A percentile compares a stretch with the other conserved stretches of the same genome.
Conservation (phyloP, 2,888 invertebrate genomes). For the Branchipolynoe longqiensis region DNA sequence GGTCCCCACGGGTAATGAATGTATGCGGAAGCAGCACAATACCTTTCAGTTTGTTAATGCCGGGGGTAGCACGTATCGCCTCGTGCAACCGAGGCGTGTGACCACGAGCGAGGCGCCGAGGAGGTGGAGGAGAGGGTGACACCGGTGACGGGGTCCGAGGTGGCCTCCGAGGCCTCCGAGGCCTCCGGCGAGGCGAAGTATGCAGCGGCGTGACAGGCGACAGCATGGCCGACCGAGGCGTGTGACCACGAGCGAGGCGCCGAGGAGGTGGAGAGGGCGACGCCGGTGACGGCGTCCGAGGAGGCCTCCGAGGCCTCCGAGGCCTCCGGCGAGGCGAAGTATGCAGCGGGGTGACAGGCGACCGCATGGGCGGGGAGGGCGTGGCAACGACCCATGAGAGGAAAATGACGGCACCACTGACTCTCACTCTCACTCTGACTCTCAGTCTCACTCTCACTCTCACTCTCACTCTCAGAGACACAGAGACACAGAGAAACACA, state of each 20-base stretch:
- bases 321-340: background rate
- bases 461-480: too few relatives aligned
- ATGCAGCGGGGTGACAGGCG: background rate
- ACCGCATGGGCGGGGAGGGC: background rate
- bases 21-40: too few relatives aligned
- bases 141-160: too few relatives aligned
- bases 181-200: background rate
- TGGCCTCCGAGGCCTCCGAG: background rate
- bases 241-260: background rate
- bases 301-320: background rate
- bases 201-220: background rate
- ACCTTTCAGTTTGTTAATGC: too few relatives aligned
- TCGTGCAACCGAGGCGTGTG: conserved; percentile 43
- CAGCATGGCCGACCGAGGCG: background rate
- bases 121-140: conserved; percentile 4
- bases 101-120: conserved; percentile 30
- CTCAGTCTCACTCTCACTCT: too few relatives aligned
- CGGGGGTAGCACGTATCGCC: background rate
- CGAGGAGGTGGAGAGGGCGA: background rate
- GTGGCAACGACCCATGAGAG: too few relatives aligned
- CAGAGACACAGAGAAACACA: too few relatives aligned
- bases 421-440: too few relatives aligned
- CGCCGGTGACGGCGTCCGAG: background rate
- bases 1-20: too few relatives aligned
- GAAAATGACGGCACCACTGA: too few relatives aligned